Base-by-base conservation (phyloP, 2,888 invertebrate species). In the Oscheius sp. region DNA sequence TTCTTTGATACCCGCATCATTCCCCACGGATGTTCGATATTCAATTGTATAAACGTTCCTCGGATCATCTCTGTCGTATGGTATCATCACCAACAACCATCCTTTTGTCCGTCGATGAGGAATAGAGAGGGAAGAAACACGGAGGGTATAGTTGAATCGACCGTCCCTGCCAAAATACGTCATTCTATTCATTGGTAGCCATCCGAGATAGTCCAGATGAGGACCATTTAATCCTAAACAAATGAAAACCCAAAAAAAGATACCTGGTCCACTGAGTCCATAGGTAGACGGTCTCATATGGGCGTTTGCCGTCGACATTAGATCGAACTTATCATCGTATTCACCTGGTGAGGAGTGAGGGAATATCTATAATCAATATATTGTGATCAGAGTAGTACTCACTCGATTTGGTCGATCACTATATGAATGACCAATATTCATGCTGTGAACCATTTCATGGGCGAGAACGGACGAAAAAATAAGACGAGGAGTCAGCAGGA, bases 351-450 rank as follows among this genome's bases (percentile, higher is more conserved):
- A 20, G 1, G 82, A 81, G 65, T 86, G 80, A 2, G 84, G 80
- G 50, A 85, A 85, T 8, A 85, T 72, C 78, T 79, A 20, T 28
- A 57, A 38, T 3, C 2, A 22, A 36, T 22, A 41, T 36, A 22
- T 28, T 24, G 26, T 20, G 5, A 24, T 26, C 22, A 2, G 9
- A 2, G 17, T 6, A 41, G 14, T 22, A 47, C 12, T 12, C 24
- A 32, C 80, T 82, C 70, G 71, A 33, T 78, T 74, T 36, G 73
- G 68, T 6, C 80, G 66, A 67, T 86, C 85, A 64, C 82, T 82
- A 66, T 85, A 86, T 17, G 83, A 84, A 69, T 85, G 85, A 9
- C 85, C 85, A 54, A 85, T 83, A 69, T 77, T 78, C 71, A 85
- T 83, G 22, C 73, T 72, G 71, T 85, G 85, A 2, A 82, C 79